Evolutionary conservation across 2,797 vertebrate genomes (phyloP).

Genomic region (Ambastaia sidthimunki): DNA sequence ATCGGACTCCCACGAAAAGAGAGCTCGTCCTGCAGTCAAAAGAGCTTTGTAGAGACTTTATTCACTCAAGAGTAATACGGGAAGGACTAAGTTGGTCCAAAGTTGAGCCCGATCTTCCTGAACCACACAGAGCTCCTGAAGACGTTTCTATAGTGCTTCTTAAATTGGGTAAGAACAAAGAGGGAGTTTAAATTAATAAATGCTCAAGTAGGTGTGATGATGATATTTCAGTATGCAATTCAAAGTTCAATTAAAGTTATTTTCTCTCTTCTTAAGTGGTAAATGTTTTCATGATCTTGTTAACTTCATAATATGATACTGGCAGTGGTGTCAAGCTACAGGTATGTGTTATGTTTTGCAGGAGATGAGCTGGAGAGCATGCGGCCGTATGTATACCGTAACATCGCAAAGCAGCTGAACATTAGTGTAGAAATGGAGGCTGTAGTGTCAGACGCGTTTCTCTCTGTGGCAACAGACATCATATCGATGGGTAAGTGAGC

Average conservation of each 20-base stretch:
- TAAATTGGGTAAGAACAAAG: constrained; percentile 81
- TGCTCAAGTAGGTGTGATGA: not conserved
- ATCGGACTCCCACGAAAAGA: constrained; percentile 88
- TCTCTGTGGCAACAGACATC: constrained; percentile 90
- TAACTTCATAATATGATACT: too few species aligned
- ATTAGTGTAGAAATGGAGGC: constrained; percentile 89
- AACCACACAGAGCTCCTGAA: constrained; percentile 77
- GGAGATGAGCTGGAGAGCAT: constrained; percentile 96
- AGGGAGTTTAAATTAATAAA: constrained; percentile 8
- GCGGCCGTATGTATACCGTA: constrained; percentile 88
- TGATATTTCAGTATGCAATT: not conserved
- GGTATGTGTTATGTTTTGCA: constrained; percentile 62
- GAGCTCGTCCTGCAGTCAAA: constrained; percentile 94
- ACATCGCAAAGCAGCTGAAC: constrained; percentile 91
- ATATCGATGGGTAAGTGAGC: constrained; percentile 86
- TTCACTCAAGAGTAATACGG: constrained; percentile 87
- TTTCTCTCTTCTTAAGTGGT: too few species aligned
- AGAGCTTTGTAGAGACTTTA: constrained; percentile 92
- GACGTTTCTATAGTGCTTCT: constrained; percentile 91
- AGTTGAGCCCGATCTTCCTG: constrained; percentile 74
- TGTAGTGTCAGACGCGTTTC: constrained; percentile 91
- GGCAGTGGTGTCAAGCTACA: too few species aligned
- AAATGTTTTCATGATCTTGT: too few species aligned
- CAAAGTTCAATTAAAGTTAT: not conserved
- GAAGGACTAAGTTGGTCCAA: constrained; percentile 90